Base-by-base conservation (phyloP, 2,888 invertebrate genomes). In the Parapristionchus giblindavisi region DNA sequence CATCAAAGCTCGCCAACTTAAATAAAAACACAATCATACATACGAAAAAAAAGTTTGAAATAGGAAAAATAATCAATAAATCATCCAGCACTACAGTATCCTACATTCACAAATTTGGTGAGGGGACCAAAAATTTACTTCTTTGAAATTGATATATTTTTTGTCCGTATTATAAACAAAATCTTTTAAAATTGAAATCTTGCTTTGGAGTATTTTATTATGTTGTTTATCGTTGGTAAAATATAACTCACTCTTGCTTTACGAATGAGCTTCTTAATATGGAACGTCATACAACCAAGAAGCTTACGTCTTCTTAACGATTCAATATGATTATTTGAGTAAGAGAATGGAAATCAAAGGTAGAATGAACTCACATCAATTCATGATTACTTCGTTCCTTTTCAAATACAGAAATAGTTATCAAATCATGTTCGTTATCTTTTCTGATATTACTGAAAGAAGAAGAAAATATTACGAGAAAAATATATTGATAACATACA, bases 171-270 rank as follows among this genome's bases (percentile, higher is more conserved):
- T n/a, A n/a, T n/a, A n/a, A n/a, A n/a, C n/a, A n/a, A n/a, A n/a
- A n/a, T n/a, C n/a, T n/a, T n/a, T n/a, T n/a, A n/a, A n/a, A n/a
- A n/a, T n/a, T n/a, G n/a, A n/a, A n/a, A 11, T 14, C 48, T 14
- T 14, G 48, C 21, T 48, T 48, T 14, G n/a, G n/a, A n/a, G n/a
- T n/a, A 48, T 48, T 48, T 48, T 14, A 48, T 48, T 11, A 48
- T 14, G 48, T 48, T 48, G 48, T 21, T 48, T 48, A 48, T 21
- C 48, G 14, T 48, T 14, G n/a, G n/a, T n/a, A n/a, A n/a, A n/a
- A n/a, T n/a, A n/a, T n/a, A 17, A 65, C 63, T 65, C 40, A 65
- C 63, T 43, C 29, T 27, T 6, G 68, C 68, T n/a, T 52, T 68
- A 5, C 40, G 24, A 1, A 21, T 32, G n/a, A 68, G 34, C 32